Evolutionary conservation across 2,113 vertebrate genomes (phyloP), one percentile per base, ranked within the genome.

Genomic region (Caloenas nicobarica): DNA sequence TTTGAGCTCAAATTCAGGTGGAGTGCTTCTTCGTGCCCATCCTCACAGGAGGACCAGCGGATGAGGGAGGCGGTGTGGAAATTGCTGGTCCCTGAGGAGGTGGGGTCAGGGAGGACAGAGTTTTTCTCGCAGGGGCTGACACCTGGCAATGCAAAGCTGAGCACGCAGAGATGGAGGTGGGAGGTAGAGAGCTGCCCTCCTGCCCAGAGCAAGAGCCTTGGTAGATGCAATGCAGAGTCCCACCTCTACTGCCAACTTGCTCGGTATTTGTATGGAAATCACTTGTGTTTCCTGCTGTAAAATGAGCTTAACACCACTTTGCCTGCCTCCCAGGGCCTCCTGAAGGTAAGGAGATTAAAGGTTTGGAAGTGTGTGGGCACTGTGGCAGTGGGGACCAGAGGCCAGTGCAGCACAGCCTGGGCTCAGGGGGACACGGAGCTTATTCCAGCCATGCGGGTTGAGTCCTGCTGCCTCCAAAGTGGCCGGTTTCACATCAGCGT

Each of bases 261-360:
- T 58, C 5, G 0, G 29, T 48, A 57, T 93, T 86, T 64, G 10
- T 92, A 78, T 84, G 80, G 80, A 86, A 92, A 94, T 91, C n/a
- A 11, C 48, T 93, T 54, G 4, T 28, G 42, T 93, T 88, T 66
- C 86, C 69, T 1, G 7, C 92, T 88, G 81, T 81, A 96, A 95
- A 96, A 92, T 91, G 34, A 96, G 94, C 86, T 95, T 96, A 96
- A 81, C 42, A 69, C 42, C 81, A 84, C 96, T 95, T 92, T 89
- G 56, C 73, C 73, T 81, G 42, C 77, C 48, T 86, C 61, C 21
- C 48, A 86, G 89, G 56, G 83, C 48, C 82, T 93, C 88, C 69
- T 81, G 72, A 92, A 69, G 23, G 69, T 95, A 96, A 96, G 93
- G 46, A 92, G 96, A 96, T 97, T 95, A 96, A 87, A 64, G 65